phyloP scores from a whole-genome alignment of 2,113 vertebrate species.

The Xerus inauris region DNA sequence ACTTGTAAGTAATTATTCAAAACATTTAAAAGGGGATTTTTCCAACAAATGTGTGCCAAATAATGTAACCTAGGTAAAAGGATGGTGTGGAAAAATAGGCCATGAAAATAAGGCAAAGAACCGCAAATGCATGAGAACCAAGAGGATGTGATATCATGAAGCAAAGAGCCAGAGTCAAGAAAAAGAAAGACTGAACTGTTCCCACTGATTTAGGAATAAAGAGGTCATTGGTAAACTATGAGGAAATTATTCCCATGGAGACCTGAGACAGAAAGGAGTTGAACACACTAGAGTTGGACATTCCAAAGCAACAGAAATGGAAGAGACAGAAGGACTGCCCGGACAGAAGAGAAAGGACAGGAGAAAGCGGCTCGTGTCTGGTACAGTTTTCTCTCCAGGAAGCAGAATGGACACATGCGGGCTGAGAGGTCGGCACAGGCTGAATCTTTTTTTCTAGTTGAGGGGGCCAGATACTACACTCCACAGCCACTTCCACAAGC shows the following conservation, averaged over 20 bases:
- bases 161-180: neutral
- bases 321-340: neutral
- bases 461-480: neutral
- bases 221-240: neutral
- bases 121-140: neutral
- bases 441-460: too few relatives aligned
- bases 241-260: neutral
- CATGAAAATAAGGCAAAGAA: neutral
- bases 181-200: slow-evolving; percentile 3
- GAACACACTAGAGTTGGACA: neutral
- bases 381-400: neutral
- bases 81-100: neutral
- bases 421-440: neutral
- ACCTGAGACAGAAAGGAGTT: neutral
- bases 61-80: neutral
- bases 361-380: neutral
- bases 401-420: neutral
- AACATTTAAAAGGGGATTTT: neutral
- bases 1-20: neutral
- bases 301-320: neutral
- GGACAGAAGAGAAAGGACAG: neutral
- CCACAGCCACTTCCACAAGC: neutral
- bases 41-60: neutral
- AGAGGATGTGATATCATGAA: neutral
- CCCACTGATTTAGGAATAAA: neutral